Evolutionary conservation across 2,113 vertebrate genomes (phyloP).

Genomic region (Suncus etruscus): DNA sequence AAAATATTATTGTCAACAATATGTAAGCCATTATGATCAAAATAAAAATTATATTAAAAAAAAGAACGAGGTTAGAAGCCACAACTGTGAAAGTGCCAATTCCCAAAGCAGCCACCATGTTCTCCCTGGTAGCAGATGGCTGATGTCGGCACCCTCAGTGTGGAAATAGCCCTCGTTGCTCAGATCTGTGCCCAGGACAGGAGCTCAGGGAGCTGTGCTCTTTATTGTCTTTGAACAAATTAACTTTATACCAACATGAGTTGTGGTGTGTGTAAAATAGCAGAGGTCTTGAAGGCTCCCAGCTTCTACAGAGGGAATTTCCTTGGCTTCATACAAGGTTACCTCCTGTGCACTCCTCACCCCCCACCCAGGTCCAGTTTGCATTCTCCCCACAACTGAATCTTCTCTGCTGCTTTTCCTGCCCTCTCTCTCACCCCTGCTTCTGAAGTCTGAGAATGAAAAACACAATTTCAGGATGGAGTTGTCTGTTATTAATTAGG

Average conservation of each 20-base stretch:
- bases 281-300: constrained; percentile 52
- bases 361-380: background rate
- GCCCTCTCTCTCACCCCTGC: background rate
- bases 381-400: background rate
- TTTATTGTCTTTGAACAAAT: constrained; percentile 59
- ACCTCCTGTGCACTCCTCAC: constrained; percentile 65
- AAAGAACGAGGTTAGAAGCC: no score
- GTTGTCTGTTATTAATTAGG: constrained; percentile 82
- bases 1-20: no score
- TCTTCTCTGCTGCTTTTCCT: background rate
- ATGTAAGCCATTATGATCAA: no score
- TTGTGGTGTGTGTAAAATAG: constrained; percentile 51
- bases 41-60: no score
- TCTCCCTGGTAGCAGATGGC: no score
- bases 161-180: background rate
- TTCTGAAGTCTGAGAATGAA: constrained; percentile 76
- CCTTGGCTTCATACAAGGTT: constrained; percentile 65
- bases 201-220: background rate
- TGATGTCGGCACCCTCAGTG: no score
- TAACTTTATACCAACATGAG: constrained; percentile 27
- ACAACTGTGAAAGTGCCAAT: no score
- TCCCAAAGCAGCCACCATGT: no score
- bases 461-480: constrained; percentile 68
- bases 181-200: background rate
- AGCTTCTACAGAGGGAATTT: constrained; percentile 45